Percentiles rank a stretch among this genome's conserved stretches.
These are phyloP conservation scores for Galbula dea DNA, from an alignment of 2,113 vertebrate genomes.

Conservation along the genomic window DNA sequence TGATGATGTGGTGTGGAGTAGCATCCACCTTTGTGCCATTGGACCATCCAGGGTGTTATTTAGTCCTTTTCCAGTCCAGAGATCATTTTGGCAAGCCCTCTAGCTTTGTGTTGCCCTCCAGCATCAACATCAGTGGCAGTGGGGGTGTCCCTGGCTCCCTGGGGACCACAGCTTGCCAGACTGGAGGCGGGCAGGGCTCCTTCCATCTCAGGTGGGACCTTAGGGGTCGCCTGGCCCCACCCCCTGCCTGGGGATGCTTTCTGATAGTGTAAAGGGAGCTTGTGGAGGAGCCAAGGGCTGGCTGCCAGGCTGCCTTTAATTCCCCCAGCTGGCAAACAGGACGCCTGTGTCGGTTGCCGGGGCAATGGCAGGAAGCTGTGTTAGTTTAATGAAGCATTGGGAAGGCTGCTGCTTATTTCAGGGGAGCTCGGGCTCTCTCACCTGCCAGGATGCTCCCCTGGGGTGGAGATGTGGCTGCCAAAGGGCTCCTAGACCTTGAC, in stretches of 20 bases:
- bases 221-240: background rate
- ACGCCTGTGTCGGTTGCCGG: slow-evolving; percentile 57
- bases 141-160: background rate
- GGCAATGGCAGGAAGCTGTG: slow-evolving; percentile 56
- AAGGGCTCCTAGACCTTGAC: background rate
- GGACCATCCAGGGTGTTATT: background rate
- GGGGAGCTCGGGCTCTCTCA: background rate
- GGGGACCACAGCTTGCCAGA: background rate
- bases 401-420: slow-evolving; percentile 48
- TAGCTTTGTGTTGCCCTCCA: background rate
- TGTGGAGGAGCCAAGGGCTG: background rate
- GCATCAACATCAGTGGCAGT: background rate
- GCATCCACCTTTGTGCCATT: fast-evolving
- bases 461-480: background rate
- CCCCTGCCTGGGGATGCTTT: background rate
- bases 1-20: background rate
- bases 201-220: background rate
- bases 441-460: background rate
- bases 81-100: background rate
- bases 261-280: background rate
- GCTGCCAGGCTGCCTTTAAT: slow-evolving; percentile 60
- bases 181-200: background rate
- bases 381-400: slow-evolving; percentile 60
- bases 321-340: slow-evolving; percentile 65
- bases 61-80: background rate